Conservation (phyloP, 2,888 invertebrate species). For the Synergus itoensis region DNA sequence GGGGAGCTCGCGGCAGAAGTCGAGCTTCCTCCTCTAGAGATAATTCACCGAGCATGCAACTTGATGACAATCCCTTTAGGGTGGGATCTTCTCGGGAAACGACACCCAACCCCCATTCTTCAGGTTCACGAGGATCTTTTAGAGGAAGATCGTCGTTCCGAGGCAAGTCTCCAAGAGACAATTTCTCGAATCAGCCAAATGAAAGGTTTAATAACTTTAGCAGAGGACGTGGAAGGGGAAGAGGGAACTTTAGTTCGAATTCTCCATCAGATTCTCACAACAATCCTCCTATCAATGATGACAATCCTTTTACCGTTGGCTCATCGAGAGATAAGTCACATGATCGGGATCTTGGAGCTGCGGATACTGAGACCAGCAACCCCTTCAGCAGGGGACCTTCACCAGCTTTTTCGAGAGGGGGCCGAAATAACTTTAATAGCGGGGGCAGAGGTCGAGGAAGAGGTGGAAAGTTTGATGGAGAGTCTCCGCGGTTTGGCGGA, state of each 20-base stretch:
- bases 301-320: conserved; percentile 19
- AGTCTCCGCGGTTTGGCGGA: background rate
- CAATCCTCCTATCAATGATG: background rate
- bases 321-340: background rate
- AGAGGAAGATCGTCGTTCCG: background rate
- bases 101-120: background rate
- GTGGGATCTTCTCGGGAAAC: background rate
- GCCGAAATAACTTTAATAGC: background rate
- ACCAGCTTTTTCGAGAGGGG: background rate
- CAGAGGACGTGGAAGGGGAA: conserved; percentile 12
- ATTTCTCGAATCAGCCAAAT: background rate
- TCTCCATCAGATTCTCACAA: background rate
- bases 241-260: background rate
- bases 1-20: background rate
- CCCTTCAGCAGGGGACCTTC: background rate
- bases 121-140: background rate
- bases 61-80: background rate
- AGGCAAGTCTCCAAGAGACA: background rate
- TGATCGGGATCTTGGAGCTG: background rate
- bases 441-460: background rate
- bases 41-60: background rate
- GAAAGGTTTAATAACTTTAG: background rate
- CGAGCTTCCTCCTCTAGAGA: background rate
- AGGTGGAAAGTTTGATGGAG: background rate
- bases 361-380: background rate